Base-by-base conservation (phyloP, 2,888 invertebrate genomes). In the Pristionchus arcanus region DNA sequence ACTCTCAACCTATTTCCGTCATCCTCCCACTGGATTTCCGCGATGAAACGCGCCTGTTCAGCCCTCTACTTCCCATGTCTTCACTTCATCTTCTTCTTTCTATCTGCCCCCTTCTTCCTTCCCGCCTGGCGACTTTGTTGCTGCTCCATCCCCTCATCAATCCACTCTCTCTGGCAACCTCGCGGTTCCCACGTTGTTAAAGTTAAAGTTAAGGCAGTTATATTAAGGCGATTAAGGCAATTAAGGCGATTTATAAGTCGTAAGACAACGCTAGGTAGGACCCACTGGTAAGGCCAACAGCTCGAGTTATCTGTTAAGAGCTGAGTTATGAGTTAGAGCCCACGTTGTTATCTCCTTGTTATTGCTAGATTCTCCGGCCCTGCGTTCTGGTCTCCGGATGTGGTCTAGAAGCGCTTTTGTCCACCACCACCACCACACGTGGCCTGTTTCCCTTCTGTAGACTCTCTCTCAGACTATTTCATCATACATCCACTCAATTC, bases 21-120 rank as follows among this genome's bases (percentile, higher is more conserved):
- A 81, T 81, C 81, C 81, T 49, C 81, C 81, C 81, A 81, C 81
- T 81, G 81, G 81, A 81, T 81, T 81, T 77, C 77, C 42, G 42
- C 77, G 42, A 77, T 81, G 25, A 81, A 81, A 81, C 81, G 81
- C 81, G 81, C 81, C 81, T 81, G 81, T 81, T 81, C 81, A 49
- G 4, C 68, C 68, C 31, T 11, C 37, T 25, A 77, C 77, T 77
- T 77, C 77, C 42, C 77, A 42, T 77, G 77, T 81, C 81, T 5
- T 81, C 74, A 13, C n/a, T 37, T 37, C 37, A 9, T 25, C 37
- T 74, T 37, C 49, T 81, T 28, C n/a, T 81, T 49, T 42, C 49
- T 28, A 13, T 42, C 77, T 77, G n/a, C 25, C 13, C 37, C 21
- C 28, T 49, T 71, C 34, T 25, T 71, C 25, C 49, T 77, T n/a